These are phyloP conservation scores for Actinia equina DNA, from an alignment of 64 coral and sea anemone genomes.

Conservation along the genomic window DNA sequence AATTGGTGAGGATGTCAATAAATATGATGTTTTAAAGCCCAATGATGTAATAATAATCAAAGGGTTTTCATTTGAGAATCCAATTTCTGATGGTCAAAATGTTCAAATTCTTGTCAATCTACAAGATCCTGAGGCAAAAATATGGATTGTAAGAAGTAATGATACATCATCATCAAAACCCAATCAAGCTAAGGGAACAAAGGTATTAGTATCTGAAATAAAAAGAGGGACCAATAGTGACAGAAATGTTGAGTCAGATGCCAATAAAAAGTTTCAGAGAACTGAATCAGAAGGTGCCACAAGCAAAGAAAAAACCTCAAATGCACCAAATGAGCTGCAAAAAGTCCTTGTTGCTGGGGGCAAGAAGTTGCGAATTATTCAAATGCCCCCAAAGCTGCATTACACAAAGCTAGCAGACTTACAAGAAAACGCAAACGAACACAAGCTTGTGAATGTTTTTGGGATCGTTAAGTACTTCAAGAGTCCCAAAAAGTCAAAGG, in stretches of 20 bases:
- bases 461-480: slow-evolving; percentile 59
- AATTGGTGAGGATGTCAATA: slow-evolving; percentile 21
- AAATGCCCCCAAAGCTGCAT: background rate
- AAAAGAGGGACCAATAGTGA: background rate
- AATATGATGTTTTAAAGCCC: slow-evolving; percentile 6
- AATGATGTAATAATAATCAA: slow-evolving; percentile 13
- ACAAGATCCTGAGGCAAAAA: background rate
- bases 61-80: slow-evolving; percentile 29
- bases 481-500: slow-evolving; percentile 39
- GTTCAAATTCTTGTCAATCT: slow-evolving; percentile 26
- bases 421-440: background rate
- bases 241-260: background rate
- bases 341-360: background rate
- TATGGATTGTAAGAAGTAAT: slow-evolving; percentile 3
- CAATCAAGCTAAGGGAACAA: background rate
- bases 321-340: background rate
- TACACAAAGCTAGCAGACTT: slow-evolving; percentile 57
- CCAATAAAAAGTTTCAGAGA: background rate
- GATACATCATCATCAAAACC: background rate
- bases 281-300: background rate
- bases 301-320: background rate
- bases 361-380: background rate
- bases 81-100: background rate
- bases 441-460: slow-evolving; percentile 28
- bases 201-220: background rate